Conservation (phyloP, 1,140 invertebrate genomes). For the Coptotermes formosanus region DNA sequence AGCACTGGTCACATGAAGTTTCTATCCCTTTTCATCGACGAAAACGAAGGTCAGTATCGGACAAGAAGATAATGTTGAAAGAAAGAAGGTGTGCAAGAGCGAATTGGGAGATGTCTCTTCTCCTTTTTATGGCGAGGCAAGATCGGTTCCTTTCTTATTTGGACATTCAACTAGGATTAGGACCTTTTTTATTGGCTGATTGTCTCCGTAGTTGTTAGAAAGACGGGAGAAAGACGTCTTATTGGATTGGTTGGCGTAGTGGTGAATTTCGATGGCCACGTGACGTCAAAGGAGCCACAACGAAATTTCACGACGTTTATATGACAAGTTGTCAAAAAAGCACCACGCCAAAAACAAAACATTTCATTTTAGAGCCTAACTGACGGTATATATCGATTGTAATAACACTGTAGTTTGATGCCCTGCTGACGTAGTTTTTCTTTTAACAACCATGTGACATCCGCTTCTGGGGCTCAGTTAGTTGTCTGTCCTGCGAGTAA, state of each 20-base stretch:
- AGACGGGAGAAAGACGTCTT: neutral
- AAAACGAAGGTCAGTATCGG: neutral
- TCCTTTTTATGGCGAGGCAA: neutral
- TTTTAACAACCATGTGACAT: too few species aligned
- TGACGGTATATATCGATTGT: too few species aligned
- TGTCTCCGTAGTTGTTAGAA: neutral
- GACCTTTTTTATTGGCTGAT: conserved; percentile 13
- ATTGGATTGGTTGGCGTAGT: neutral
- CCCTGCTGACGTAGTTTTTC: too few species aligned
- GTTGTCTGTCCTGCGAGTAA: too few species aligned
- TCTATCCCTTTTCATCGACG: neutral
- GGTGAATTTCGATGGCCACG: neutral
- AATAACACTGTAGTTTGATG: too few species aligned
- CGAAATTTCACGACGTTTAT: neutral
- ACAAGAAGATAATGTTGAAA: conserved; percentile 14
- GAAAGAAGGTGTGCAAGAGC: neutral
- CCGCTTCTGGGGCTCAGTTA: too few species aligned
- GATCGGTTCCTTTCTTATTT: conserved; percentile 9
- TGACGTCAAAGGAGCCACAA: neutral
- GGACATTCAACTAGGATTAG: conserved; percentile 8
- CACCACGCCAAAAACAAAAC: neutral
- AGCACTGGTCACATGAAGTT: conserved; percentile 15
- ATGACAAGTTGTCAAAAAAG: neutral
- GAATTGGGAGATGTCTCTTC: neutral
- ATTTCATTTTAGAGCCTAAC: neutral